Conservation (phyloP, 30 jellyfish, hydroid and myxozoan species). For the Cassiopea andromeda region DNA sequence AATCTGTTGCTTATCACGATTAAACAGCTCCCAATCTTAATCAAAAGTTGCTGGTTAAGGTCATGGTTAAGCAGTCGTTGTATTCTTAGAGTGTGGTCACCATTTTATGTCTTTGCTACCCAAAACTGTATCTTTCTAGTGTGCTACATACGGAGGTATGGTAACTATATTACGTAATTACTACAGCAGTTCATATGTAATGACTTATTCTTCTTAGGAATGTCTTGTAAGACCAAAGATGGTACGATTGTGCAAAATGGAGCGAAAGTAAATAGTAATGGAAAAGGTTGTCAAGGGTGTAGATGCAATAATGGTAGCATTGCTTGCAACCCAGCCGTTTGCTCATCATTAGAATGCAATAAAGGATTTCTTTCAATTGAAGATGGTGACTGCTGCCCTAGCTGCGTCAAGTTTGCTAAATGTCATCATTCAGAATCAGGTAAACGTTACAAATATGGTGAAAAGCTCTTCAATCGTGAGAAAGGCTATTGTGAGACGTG, state of each 20-base stretch:
- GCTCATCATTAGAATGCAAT: conserved; percentile 44
- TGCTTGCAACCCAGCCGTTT: conserved; percentile 39
- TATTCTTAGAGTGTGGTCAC: too few species aligned
- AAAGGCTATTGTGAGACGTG: conserved; percentile 46
- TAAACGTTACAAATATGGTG: conserved; percentile 26
- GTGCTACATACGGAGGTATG: too few species aligned
- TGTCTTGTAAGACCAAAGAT: conserved; percentile 31
- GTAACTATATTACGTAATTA: too few species aligned
- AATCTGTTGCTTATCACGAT: too few species aligned
- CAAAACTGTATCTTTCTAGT: too few species aligned
- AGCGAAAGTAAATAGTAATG: conserved; percentile 8
- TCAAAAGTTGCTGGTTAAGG: too few species aligned
- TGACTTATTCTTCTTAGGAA: not conserved
- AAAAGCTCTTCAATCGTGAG: conserved; percentile 11
- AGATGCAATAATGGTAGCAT: conserved; percentile 68
- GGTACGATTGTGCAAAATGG: conserved; percentile 44
- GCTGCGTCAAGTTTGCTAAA: conserved; percentile 17
- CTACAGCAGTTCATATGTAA: too few species aligned
- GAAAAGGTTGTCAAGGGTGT: conserved; percentile 64
- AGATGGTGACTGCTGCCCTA: conserved; percentile 85
- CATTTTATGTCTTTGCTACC: too few species aligned
- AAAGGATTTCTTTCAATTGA: conserved; percentile 32
- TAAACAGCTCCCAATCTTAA: too few species aligned
- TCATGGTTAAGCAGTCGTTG: too few species aligned
- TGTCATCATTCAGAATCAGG: conserved; percentile 25